A percentile compares a stretch with the other conserved stretches of the same genome.
Evolutionary conservation across 2,888 invertebrate genomes (phyloP).

Genomic region (Monoplex corrugatus): DNA sequence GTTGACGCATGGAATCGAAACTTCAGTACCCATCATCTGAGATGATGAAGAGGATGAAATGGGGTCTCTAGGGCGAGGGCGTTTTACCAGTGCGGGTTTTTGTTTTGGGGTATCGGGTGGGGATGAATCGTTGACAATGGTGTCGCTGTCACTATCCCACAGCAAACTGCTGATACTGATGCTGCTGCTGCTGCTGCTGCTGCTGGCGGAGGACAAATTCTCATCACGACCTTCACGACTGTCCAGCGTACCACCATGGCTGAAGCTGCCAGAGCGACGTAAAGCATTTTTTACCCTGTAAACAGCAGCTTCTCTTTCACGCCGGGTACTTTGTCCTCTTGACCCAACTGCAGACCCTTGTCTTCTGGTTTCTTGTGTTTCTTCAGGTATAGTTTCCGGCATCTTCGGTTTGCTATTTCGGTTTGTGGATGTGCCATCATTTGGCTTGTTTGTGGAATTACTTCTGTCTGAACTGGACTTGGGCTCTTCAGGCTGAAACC

Average conservation of each 20-base stretch:
- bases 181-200: background rate
- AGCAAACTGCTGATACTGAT: background rate
- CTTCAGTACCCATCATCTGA: background rate
- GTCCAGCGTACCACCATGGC: background rate
- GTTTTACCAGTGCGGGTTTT: background rate
- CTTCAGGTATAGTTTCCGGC: background rate
- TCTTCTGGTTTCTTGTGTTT: background rate
- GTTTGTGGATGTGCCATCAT: background rate
- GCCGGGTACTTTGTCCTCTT: too few relatives aligned
- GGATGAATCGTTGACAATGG: background rate
- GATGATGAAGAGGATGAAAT: background rate
- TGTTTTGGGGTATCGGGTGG: background rate
- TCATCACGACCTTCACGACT: background rate
- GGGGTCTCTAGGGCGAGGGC: too few relatives aligned
- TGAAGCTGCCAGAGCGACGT: background rate
- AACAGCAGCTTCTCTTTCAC: background rate
- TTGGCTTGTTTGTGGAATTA: too few relatives aligned
- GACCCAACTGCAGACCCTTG: too few relatives aligned
- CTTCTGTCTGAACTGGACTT: too few relatives aligned
- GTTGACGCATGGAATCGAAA: background rate
- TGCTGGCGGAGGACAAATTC: background rate
- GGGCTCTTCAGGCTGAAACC: too few relatives aligned
- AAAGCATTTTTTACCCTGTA: background rate
- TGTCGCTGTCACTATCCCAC: conserved; percentile 9
- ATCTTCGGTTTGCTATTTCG: background rate